Evolutionary conservation across 2,888 invertebrate species (phyloP).

Genomic region (Stegophylla sp.): DNA sequence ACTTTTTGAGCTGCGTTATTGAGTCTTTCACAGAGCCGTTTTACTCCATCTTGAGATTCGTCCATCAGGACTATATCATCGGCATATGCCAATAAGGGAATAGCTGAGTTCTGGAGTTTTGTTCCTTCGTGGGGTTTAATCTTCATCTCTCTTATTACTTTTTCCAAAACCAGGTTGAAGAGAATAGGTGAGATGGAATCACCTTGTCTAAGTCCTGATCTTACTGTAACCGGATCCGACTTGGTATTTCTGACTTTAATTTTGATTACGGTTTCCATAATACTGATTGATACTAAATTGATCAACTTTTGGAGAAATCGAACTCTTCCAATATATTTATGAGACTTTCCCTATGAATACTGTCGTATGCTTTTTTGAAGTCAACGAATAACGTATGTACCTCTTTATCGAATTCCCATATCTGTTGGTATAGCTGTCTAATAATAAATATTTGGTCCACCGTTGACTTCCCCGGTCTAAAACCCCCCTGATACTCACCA

Average conservation of each 20-base stretch:
- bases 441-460: constrained; percentile 18
- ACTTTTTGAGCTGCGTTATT: constrained; percentile 15
- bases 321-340: constrained; percentile 18
- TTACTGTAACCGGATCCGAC: constrained; percentile 20
- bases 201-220: constrained; percentile 1
- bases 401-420: constrained; percentile 6
- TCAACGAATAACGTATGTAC: constrained; percentile 18
- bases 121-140: constrained; percentile 9
- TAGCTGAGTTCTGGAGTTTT: constrained; percentile 6
- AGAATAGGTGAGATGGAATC: no score
- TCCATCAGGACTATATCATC: constrained; percentile 18
- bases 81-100: neutral
- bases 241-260: constrained; percentile 15
- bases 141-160: no score
- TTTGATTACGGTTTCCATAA: constrained; percentile 7
- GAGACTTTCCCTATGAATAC: no score
- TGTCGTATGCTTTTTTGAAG: constrained; percentile 16
- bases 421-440: constrained; percentile 9
- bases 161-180: no score
- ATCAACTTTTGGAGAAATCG: constrained; percentile 7
- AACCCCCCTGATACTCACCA: constrained; percentile 8
- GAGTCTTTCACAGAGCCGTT: constrained; percentile 19
- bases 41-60: constrained; percentile 18
- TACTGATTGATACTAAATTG: constrained; percentile 25
- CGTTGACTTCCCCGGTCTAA: constrained; percentile 18